phyloP scores from a whole-genome alignment of 2,113 vertebrate genomes.

The Halcyon senegalensis region DNA sequence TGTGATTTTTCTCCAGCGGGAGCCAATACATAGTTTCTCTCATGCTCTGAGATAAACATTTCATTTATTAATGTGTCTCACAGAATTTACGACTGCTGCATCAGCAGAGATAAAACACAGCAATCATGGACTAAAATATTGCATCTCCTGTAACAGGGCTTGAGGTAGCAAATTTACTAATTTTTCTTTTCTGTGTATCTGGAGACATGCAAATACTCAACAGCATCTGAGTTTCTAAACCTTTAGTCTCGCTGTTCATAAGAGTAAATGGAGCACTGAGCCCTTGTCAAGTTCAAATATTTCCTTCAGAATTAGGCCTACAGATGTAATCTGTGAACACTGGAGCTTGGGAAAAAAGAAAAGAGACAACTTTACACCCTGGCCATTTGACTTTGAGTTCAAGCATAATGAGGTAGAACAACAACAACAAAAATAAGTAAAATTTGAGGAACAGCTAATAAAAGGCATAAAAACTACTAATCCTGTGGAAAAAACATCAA shows the following conservation, averaged over 20 bases:
- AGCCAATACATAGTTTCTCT: not conserved
- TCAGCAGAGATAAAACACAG: slow-evolving; percentile 12
- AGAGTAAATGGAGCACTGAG: not conserved
- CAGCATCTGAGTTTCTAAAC: not conserved
- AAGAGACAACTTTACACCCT: not conserved
- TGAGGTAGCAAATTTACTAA: not conserved
- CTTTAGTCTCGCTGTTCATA: not conserved
- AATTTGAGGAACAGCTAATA: not conserved
- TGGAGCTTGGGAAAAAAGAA: not conserved
- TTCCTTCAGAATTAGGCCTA: not conserved
- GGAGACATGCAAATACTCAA: not conserved
- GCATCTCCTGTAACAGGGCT: not conserved
- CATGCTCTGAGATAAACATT: not conserved
- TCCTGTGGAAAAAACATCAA: slow-evolving; percentile 20
- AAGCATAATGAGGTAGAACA: not conserved
- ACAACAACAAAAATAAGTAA: not conserved
- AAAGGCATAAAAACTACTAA: slow-evolving; percentile 13
- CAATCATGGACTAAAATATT: not conserved
- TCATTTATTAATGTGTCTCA: not conserved
- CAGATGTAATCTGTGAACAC: not conserved
- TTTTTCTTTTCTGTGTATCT: not conserved
- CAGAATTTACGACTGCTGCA: not conserved
- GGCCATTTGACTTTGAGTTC: slow-evolving; percentile 25
- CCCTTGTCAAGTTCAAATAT: not conserved
- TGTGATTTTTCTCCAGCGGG: not conserved